Base-by-base conservation (phyloP, 2,113 vertebrate species). In the Lutjanus erythropterus region DNA sequence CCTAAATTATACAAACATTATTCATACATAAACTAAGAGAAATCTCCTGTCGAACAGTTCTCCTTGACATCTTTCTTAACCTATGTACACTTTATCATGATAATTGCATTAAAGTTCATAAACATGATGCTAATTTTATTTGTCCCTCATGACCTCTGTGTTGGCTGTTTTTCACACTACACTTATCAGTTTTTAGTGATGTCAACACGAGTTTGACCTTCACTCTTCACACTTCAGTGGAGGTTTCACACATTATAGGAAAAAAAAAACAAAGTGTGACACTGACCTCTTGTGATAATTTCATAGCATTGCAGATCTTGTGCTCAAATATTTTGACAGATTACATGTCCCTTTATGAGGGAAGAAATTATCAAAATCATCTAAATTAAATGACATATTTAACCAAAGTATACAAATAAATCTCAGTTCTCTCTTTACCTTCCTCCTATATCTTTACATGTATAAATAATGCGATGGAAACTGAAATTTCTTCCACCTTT, bases 211-310 rank as follows among this genome's bases (percentile, higher is more conserved):
- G n/a, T 41, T 25, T 31, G 39, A 71, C 46, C 61, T 58, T 59
- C 4, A 65, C 29, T 5, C 33, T 71, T 8, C 41, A 4, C 71
- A 56, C 41, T 18, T 68, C 33, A 72, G 5, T 10, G 25, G 47
- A 33, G 7, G 10, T 33, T 65, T 53, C 21, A 60, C 46, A 50
- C 31, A 9, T 53, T 5, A 16, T 29, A 21, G 19, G 3, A n/a
- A 0, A 16, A 14, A 6, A 42, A 53, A 44, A 35, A 46, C 35
- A 27, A 18, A 52, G 50, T 58, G 52, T 50, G 29, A 81, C 55
- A 60, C 76, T 85, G 85, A 85, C 70, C 80, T 60, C 88, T 83
- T 62, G 71, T 80, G 79, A 31, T 71, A 25, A 74, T 73, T 58
- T 37, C 3, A 61, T 4, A 31, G 7, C 0, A 67, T 27, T 82